phyloP scores from a whole-genome alignment of 2,888 invertebrate species.

The Hylaea fasciaria region DNA sequence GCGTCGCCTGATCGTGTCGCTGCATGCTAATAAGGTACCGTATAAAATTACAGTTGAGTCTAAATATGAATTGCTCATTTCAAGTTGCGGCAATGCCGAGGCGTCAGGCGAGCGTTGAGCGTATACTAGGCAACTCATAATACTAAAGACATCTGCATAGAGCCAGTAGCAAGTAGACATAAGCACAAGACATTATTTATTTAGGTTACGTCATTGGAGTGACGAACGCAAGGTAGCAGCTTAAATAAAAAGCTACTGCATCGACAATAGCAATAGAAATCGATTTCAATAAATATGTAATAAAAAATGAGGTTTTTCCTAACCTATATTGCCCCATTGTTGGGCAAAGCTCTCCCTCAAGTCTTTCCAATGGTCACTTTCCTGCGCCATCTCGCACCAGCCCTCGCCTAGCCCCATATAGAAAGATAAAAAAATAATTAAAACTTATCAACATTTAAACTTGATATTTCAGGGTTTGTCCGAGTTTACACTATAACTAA shows the following conservation, averaged over 20 bases:
- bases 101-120: not conserved
- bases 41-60: no score
- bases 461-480: constrained; percentile 14
- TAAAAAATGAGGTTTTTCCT: constrained; percentile 26
- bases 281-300: constrained; percentile 18
- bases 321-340: constrained; percentile 36
- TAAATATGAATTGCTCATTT: no score
- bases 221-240: constrained; percentile 15
- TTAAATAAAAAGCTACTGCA: constrained; percentile 10
- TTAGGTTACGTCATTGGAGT: constrained; percentile 8
- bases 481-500: constrained; percentile 26
- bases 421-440: constrained; percentile 31
- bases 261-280: constrained; percentile 22
- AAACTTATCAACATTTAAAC: constrained; percentile 20
- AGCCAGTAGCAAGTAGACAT: constrained; percentile 24
- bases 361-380: constrained; percentile 35
- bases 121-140: constrained; percentile 30
- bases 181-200: constrained; percentile 18
- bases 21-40: no score
- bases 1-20: no score
- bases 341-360: constrained; percentile 37
- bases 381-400: constrained; percentile 36
- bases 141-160: constrained; percentile 13
- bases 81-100: no score
- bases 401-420: constrained; percentile 36